A percentile compares a stretch with the other conserved stretches of the same genome.
Evolutionary conservation across 2,113 vertebrate genomes (phyloP).

Genomic region (Regulus satrapa): DNA sequence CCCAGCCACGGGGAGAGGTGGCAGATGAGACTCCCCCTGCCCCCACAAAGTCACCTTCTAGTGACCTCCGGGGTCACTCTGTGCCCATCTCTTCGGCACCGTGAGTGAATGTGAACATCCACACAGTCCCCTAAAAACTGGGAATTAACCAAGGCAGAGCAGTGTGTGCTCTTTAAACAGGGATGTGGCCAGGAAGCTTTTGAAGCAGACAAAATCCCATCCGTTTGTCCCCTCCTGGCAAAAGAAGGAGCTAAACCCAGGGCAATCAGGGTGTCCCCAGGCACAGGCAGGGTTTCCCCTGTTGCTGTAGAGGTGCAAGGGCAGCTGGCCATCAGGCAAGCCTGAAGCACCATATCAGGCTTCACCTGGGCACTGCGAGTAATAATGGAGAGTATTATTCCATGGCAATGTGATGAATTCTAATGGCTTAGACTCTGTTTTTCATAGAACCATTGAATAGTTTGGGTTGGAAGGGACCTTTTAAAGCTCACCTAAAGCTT

Average conservation of each 20-base stretch:
- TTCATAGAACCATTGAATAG: neutral
- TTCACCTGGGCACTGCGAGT: neutral
- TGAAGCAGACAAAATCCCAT: neutral
- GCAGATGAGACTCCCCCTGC: neutral
- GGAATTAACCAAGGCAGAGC: neutral
- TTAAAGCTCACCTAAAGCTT: neutral
- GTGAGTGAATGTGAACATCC: accelerated
- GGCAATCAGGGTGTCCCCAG: neutral
- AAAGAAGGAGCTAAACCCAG: neutral
- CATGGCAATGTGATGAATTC: neutral
- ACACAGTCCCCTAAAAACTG: neutral
- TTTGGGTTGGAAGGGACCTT: neutral
- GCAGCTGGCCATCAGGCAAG: neutral
- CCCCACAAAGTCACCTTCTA: neutral
- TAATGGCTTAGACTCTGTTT: neutral
- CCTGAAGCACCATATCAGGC: neutral
- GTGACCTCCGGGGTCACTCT: neutral
- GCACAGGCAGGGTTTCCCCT: neutral
- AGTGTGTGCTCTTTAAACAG: neutral
- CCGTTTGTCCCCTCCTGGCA: neutral
- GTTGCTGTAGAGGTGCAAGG: neutral
- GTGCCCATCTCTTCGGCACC: neutral
- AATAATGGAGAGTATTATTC: neutral
- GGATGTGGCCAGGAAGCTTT: neutral
- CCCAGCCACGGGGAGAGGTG: accelerated